Conservation (phyloP, 2,888 invertebrate species). For the Agrypnus murinus region DNA sequence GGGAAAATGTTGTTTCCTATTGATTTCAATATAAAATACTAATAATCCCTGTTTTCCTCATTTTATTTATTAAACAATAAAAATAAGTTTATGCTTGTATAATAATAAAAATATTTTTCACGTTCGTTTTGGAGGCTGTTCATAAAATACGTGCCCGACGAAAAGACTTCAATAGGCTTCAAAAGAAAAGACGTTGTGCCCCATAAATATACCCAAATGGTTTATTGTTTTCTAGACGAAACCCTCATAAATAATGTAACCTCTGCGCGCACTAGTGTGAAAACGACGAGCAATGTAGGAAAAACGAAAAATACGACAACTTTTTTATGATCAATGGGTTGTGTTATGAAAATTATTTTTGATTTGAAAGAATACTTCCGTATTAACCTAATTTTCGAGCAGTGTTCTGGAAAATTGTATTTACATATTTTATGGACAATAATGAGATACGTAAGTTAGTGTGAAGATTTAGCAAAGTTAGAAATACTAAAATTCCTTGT, state of each 20-base stretch:
- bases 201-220: constrained; percentile 23
- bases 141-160: constrained; percentile 17
- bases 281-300: constrained; percentile 12
- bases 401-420: not conserved
- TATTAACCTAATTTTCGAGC: not conserved
- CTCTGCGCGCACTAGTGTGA: constrained; percentile 9
- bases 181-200: not conserved
- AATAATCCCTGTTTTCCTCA: no score
- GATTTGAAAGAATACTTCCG: not conserved
- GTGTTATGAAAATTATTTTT: constrained; percentile 10
- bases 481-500: not conserved
- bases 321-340: constrained; percentile 10
- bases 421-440: not conserved
- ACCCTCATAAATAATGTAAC: constrained; percentile 26
- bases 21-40: no score
- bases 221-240: constrained; percentile 26
- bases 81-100: not conserved
- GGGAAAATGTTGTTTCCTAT: no score
- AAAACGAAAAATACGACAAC: not conserved
- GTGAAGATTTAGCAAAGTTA: not conserved
- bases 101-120: not conserved
- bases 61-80: no score
- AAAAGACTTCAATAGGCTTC: constrained; percentile 7
- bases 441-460: constrained; percentile 8
- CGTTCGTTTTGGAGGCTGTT: not conserved